Percentiles rank a stretch among this genome's conserved stretches.
phyloP scores from a whole-genome alignment of 1,140 invertebrate genomes.

The Epicauta chinensis region DNA sequence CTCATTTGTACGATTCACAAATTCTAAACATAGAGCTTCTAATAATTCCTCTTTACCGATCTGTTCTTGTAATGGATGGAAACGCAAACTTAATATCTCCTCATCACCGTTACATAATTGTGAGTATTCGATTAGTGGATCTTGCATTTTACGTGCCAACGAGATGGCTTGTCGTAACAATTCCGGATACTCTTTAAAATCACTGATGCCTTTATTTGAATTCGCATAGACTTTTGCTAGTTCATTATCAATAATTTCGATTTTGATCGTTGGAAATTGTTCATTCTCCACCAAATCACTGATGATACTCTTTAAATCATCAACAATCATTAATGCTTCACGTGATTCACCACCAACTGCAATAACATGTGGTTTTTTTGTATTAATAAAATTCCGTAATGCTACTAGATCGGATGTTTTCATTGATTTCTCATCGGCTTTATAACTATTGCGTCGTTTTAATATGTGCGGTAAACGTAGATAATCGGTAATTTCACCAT shows the following conservation, averaged over 20 bases:
- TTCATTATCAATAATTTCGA: conserved; percentile 92
- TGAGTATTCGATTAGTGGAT: conserved; percentile 93
- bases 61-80: conserved; percentile 83
- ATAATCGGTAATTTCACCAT: conserved; percentile 90
- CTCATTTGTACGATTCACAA: conserved; percentile 92
- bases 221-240: conserved; percentile 86
- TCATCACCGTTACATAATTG: conserved; percentile 93
- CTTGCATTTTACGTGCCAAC: conserved; percentile 84
- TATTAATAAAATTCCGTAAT: conserved; percentile 78
- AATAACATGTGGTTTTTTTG: conserved; percentile 92
- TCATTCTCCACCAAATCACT: conserved; percentile 73
- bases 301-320: conserved; percentile 76
- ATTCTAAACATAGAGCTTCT: conserved; percentile 82
- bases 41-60: conserved; percentile 79
- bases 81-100: conserved; percentile 90
- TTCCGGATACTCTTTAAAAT: conserved; percentile 89
- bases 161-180: conserved; percentile 87
- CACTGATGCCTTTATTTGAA: conserved; percentile 75
- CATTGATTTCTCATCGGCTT: conserved; percentile 61
- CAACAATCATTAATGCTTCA: conserved; percentile 77
- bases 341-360: conserved; percentile 86
- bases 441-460: conserved; percentile 71
- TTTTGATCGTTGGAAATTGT: conserved; percentile 79
- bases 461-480: conserved; percentile 78
- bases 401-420: conserved; percentile 79